phyloP scores from a whole-genome alignment of 1,140 invertebrate species.

The Heliconius congener region DNA sequence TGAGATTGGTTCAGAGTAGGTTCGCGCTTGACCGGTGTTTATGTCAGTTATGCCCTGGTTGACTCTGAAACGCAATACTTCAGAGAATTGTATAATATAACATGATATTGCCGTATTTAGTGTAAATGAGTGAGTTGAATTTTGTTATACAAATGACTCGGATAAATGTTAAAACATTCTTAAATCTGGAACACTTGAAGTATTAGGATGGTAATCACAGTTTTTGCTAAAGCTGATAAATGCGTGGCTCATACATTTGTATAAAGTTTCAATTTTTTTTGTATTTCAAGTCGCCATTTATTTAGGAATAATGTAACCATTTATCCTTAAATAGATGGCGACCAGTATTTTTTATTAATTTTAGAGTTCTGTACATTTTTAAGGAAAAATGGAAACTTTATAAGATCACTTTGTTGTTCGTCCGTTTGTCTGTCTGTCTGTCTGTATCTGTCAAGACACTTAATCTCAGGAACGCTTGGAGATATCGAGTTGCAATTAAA shows the following conservation, averaged over 20 bases:
- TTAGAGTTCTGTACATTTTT: too few relatives aligned
- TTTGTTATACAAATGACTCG: constrained; percentile 14
- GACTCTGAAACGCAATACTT: constrained; percentile 32
- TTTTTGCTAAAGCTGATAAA: background rate
- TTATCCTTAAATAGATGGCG: too few relatives aligned
- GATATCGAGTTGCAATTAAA: too few relatives aligned
- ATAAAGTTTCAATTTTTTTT: background rate
- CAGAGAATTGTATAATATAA: constrained; percentile 33
- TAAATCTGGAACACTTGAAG: constrained; percentile 5
- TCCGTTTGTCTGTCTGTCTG: too few relatives aligned
- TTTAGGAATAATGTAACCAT: too few relatives aligned
- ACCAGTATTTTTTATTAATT: too few relatives aligned
- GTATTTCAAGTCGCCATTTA: too few relatives aligned
- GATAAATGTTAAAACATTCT: background rate
- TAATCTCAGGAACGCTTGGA: too few relatives aligned
- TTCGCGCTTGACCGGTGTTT: constrained; percentile 41
- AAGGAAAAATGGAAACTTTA: too few relatives aligned
- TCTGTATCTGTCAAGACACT: too few relatives aligned
- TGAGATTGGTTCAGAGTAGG: constrained; percentile 19
- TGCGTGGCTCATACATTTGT: background rate
- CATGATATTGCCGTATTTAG: constrained; percentile 25
- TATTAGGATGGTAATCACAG: background rate
- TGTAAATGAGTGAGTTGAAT: constrained; percentile 21
- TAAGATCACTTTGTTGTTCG: too few relatives aligned
- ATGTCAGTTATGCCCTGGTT: constrained; percentile 44